Conservation (phyloP, 2,888 invertebrate genomes). For the Chorisops tibialis region DNA sequence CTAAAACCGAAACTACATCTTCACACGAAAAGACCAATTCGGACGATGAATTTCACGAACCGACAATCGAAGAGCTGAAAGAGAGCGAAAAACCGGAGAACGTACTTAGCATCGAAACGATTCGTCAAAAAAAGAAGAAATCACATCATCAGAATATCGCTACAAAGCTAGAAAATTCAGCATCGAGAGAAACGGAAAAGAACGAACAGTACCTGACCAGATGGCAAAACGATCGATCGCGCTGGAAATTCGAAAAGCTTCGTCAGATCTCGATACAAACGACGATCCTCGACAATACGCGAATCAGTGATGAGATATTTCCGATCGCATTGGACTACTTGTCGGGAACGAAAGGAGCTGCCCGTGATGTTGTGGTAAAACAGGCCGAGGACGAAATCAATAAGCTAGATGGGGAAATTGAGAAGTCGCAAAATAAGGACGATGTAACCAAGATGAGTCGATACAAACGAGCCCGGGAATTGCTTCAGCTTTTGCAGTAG, state of each 20-base stretch:
- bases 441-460: slow-evolving; percentile 41
- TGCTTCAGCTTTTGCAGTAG: slow-evolving; percentile 43
- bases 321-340: slow-evolving; percentile 67
- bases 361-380: slow-evolving; percentile 60
- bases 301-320: slow-evolving; percentile 63
- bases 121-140: slow-evolving; percentile 63
- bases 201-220: slow-evolving; percentile 66
- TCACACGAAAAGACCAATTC: slow-evolving; percentile 46
- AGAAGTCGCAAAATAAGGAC: slow-evolving; percentile 18
- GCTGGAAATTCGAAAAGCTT: slow-evolving; percentile 80
- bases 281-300: slow-evolving; percentile 61
- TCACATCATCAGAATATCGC: slow-evolving; percentile 59
- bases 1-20: background rate
- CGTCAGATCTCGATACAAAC: slow-evolving; percentile 74
- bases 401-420: slow-evolving; percentile 54
- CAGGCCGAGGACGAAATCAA: slow-evolving; percentile 64
- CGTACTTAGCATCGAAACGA: slow-evolving; percentile 56
- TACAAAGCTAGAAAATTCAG: slow-evolving; percentile 55
- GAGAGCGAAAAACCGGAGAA: slow-evolving; percentile 48
- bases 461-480: slow-evolving; percentile 46
- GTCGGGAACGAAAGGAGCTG: slow-evolving; percentile 65
- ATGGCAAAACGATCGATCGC: slow-evolving; percentile 66
- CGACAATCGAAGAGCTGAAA: slow-evolving; percentile 46
- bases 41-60: slow-evolving; percentile 43
- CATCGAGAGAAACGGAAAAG: slow-evolving; percentile 58